Evolutionary conservation across 2,797 vertebrate species (phyloP).

Genomic region (Poecilia velifera): DNA sequence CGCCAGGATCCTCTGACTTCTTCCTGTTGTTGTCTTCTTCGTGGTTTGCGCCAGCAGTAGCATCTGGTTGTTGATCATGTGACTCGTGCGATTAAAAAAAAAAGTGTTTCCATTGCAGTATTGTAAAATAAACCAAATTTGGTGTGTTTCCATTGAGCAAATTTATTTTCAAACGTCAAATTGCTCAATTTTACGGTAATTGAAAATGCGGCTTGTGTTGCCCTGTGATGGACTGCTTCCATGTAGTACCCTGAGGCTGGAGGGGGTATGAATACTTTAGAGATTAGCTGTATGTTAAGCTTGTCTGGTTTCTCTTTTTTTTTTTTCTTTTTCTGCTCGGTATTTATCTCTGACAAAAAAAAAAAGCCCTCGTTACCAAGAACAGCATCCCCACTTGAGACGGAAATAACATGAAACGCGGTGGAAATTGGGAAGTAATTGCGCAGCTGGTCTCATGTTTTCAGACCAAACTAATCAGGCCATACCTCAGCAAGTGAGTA

Average conservation of each 20-base stretch:
- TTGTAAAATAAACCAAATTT: too few relatives aligned
- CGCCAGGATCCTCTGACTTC: too few relatives aligned
- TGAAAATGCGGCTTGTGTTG: neutral
- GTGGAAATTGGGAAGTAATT: neutral
- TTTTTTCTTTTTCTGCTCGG: neutral
- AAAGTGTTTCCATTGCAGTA: too few relatives aligned
- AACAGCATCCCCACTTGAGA: slow-evolving; percentile 11
- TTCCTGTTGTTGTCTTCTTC: too few relatives aligned
- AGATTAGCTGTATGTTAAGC: neutral
- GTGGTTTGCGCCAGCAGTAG: too few relatives aligned
- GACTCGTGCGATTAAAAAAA: too few relatives aligned
- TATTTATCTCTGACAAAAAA: neutral
- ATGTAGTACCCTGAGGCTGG: neutral
- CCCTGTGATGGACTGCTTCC: neutral
- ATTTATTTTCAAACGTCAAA: too few relatives aligned
- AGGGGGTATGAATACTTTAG: neutral
- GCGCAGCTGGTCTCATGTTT: slow-evolving; percentile 34
- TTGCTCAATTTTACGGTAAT: too few relatives aligned
- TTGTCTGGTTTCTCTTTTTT: neutral
- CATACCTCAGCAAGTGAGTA: slow-evolving; percentile 24
- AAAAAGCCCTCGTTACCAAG: neutral
- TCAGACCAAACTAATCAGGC: slow-evolving; percentile 26
- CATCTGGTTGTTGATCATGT: too few relatives aligned
- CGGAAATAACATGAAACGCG: slow-evolving; percentile 21
- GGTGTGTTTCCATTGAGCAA: too few relatives aligned